Percentiles rank a stretch among this genome's conserved stretches.
phyloP scores from a whole-genome alignment of 1,140 invertebrate genomes.

The Trichonephila clavipes region DNA sequence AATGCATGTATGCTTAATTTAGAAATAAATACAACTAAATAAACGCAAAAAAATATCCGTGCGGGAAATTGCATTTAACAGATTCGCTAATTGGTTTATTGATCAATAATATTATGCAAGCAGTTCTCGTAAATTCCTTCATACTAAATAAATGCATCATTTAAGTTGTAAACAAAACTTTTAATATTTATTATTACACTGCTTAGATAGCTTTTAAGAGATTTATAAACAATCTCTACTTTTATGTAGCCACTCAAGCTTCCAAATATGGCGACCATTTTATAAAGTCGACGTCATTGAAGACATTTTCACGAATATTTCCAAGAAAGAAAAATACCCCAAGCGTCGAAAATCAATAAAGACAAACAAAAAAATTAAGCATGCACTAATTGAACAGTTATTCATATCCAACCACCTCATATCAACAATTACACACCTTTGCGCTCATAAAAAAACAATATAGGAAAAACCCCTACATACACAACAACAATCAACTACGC shows the following conservation, averaged over 20 bases:
- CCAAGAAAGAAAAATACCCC: constrained; percentile 48
- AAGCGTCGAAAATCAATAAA: constrained; percentile 33
- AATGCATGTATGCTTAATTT: background rate
- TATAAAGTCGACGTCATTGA: constrained; percentile 66
- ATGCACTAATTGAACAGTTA: background rate
- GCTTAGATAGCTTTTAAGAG: background rate
- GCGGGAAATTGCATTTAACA: background rate
- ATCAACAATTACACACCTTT: constrained; percentile 4
- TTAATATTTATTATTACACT: background rate
- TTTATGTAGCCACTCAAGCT: constrained; percentile 4
- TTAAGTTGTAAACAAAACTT: background rate
- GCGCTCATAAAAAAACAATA: background rate
- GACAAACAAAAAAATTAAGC: constrained; percentile 1
- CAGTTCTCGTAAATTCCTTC: background rate
- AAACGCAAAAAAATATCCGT: background rate
- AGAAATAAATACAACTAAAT: background rate
- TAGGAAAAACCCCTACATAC: constrained; percentile 26
- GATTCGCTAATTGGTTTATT: constrained; percentile 2
- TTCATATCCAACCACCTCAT: background rate
- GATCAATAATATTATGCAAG: background rate
- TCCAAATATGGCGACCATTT: constrained; percentile 73
- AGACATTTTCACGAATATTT: constrained; percentile 68
- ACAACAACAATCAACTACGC: background rate
- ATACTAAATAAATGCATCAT: background rate
- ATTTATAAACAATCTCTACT: constrained; percentile 21